These are phyloP conservation scores for Lota lota DNA, from an alignment of 2,113 vertebrate species.

Conservation along the genomic window DNA sequence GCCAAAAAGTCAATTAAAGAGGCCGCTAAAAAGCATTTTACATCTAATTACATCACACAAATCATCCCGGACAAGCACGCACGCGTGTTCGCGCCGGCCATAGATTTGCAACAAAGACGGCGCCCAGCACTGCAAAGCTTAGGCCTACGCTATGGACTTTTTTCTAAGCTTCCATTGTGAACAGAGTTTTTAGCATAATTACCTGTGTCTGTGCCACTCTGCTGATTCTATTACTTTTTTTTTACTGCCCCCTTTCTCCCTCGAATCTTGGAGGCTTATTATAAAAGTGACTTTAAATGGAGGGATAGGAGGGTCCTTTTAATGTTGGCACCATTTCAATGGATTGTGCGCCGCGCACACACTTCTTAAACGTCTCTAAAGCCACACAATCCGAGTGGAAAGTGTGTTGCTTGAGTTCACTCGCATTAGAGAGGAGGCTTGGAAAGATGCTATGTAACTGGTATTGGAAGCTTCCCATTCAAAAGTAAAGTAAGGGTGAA, in stretches of 20 bases:
- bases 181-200: conserved; percentile 59
- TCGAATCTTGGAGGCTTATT: conserved; percentile 44
- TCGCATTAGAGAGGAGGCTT: conserved; percentile 32
- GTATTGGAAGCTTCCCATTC: conserved; percentile 21
- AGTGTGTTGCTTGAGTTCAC: conserved; percentile 15
- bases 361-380: conserved; percentile 24
- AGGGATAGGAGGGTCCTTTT: conserved; percentile 40
- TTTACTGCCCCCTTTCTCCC: conserved; percentile 40
- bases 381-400: conserved; percentile 3
- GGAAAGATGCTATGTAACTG: conserved; percentile 34
- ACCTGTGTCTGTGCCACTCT: conserved; percentile 40
- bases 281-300: conserved; percentile 57
- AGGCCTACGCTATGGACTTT: conserved; percentile 24
- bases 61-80: conserved; percentile 53
- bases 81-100: conserved; percentile 41
- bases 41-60: conserved; percentile 69
- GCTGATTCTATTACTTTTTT: conserved; percentile 52
- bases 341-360: conserved; percentile 32
- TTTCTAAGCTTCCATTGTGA: conserved; percentile 31
- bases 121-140: conserved; percentile 25
- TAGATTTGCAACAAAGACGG: conserved; percentile 52
- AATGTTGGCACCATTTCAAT: conserved; percentile 44
- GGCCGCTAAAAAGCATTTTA: conserved; percentile 63
- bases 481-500: conserved; percentile 16
- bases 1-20: conserved; percentile 67